Percentiles rank a stretch among this genome's conserved stretches.
phyloP scores from a whole-genome alignment of 92 coral and sea anemone species.

The Metridium senile region DNA sequence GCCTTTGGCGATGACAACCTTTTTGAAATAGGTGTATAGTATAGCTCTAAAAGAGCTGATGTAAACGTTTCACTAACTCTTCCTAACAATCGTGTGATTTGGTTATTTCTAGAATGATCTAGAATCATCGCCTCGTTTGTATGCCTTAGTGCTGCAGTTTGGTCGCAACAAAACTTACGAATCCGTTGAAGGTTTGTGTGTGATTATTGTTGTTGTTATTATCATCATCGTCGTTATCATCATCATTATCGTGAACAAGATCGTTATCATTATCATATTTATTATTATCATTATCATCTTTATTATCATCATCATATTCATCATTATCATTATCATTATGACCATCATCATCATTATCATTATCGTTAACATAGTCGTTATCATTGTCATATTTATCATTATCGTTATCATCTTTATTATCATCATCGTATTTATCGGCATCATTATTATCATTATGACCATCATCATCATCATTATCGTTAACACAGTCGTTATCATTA shows the following conservation, averaged over 20 bases:
- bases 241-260: not conserved
- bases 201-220: not conserved
- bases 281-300: too few species aligned
- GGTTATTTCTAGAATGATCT: slow-evolving; percentile 13
- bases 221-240: not conserved
- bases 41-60: too few species aligned
- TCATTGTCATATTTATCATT: not conserved
- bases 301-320: not conserved
- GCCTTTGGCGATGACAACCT: too few species aligned
- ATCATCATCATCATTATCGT: not conserved
- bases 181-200: slow-evolving; percentile 41
- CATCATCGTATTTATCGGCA: not conserved
- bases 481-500: not conserved
- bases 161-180: slow-evolving; percentile 51
- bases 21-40: too few species aligned
- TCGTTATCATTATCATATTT: not conserved
- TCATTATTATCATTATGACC: not conserved
- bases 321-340: not conserved
- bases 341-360: not conserved
- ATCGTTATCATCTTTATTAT: not conserved
- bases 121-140: slow-evolving; percentile 26
- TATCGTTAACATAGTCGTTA: not conserved
- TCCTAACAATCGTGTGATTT: not conserved
- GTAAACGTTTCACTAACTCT: too few species aligned
- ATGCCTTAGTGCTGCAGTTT: slow-evolving; percentile 67